Evolutionary conservation across 2,797 vertebrate species (phyloP).

Genomic region (Vultur gryphus): DNA sequence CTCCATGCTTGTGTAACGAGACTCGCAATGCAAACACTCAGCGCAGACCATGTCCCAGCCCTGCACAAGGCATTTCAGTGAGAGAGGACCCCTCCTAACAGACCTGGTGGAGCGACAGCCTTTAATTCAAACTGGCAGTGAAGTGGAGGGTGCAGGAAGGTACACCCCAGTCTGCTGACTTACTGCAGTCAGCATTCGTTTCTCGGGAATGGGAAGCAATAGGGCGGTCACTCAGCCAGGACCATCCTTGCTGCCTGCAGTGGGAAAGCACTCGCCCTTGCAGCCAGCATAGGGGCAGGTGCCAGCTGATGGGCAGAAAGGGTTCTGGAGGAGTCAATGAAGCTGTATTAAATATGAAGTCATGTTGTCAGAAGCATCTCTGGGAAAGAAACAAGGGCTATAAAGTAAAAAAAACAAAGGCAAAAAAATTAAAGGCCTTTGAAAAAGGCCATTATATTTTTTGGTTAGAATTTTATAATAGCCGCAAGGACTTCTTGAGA

Average conservation of each 20-base stretch:
- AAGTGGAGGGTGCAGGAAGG: neutral
- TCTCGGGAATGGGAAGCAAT: neutral
- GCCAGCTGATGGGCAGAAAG: neutral
- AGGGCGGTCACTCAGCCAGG: neutral
- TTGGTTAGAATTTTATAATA: neutral
- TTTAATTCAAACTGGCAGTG: neutral
- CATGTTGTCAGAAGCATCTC: neutral
- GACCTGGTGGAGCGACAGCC: neutral
- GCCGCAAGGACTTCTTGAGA: neutral
- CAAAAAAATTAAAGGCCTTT: neutral
- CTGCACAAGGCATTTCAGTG: neutral
- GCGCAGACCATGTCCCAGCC: neutral
- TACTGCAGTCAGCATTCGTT: neutral
- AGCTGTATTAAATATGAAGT: neutral
- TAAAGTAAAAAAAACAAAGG: neutral
- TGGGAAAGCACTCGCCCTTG: neutral
- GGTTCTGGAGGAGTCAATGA: neutral
- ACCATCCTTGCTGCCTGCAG: neutral
- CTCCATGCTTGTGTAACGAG: fast-evolving
- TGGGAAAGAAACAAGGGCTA: neutral
- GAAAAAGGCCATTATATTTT: neutral
- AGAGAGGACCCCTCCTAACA: neutral
- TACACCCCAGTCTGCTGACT: neutral
- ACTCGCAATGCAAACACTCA: fast-evolving
- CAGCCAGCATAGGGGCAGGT: neutral